These are phyloP conservation scores for Tetrax tetrax DNA, from an alignment of 2,113 vertebrate species.

Conservation along the genomic window DNA sequence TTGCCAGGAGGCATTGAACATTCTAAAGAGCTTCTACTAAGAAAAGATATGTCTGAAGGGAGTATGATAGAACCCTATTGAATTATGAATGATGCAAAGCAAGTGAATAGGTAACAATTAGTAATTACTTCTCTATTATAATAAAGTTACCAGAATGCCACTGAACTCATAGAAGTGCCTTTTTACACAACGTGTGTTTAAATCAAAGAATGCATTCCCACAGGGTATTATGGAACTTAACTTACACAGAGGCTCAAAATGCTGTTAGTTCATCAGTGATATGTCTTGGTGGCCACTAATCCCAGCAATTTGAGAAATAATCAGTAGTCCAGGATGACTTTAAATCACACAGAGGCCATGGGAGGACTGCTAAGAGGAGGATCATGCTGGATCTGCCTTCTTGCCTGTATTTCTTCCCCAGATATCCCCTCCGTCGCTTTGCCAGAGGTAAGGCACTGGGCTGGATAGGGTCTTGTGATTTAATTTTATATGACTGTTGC, in stretches of 20 bases:
- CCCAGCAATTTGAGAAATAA: background rate
- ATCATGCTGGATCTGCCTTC: background rate
- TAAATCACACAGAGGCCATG: background rate
- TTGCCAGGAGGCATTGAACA: background rate
- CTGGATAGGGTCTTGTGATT: constrained; percentile 18
- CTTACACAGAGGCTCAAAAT: background rate
- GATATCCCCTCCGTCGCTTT: background rate
- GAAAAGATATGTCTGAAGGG: background rate
- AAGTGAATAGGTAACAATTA: background rate
- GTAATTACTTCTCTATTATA: background rate
- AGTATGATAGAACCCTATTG: background rate
- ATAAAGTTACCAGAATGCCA: background rate
- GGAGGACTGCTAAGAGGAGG: background rate
- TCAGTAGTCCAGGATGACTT: background rate
- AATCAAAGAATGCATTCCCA: background rate
- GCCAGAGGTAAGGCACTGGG: background rate
- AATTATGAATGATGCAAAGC: background rate
- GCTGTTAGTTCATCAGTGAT: background rate
- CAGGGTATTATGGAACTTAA: background rate
- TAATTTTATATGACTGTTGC: constrained; percentile 44
- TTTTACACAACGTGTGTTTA: background rate
- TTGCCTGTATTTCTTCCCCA: background rate
- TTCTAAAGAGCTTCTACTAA: background rate
- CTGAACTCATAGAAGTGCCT: background rate
- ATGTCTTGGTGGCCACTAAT: background rate